A percentile compares a stretch with the other conserved stretches of the same genome.
These are phyloP conservation scores for Gymnosoma rotundatum DNA, from an alignment of 2,888 invertebrate species.

Conservation along the genomic window DNA sequence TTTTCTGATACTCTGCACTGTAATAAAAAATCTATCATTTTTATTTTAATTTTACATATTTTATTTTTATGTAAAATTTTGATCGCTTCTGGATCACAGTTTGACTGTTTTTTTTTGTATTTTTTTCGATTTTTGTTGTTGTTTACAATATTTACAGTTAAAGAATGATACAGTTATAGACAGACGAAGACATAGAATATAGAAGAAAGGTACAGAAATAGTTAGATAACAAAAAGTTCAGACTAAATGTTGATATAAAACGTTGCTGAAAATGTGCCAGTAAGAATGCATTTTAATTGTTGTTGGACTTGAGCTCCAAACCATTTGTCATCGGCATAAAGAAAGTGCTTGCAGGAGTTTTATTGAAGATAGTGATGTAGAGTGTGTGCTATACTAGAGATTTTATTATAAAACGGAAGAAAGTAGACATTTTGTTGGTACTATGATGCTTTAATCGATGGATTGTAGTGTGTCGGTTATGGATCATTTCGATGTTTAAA, in stretches of 20 bases:
- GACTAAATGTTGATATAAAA: no score
- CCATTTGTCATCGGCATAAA: slow-evolving; percentile 10
- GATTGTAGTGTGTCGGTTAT: slow-evolving; percentile 5
- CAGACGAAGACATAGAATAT: slow-evolving; percentile 15
- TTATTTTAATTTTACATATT: slow-evolving; percentile 54
- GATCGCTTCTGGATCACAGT: slow-evolving; percentile 43
- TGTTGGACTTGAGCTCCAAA: slow-evolving; percentile 71
- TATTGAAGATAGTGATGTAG: slow-evolving; percentile 18
- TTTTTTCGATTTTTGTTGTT: slow-evolving; percentile 66
- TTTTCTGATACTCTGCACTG: no score
- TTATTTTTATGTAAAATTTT: slow-evolving; percentile 52
- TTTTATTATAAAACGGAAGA: no score
- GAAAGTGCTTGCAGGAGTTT: slow-evolving; percentile 16
- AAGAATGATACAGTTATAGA: slow-evolving; percentile 53
- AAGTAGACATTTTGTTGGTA: neutral
- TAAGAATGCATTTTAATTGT: slow-evolving; percentile 60
- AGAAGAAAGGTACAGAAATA: slow-evolving; percentile 25
- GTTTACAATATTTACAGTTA: slow-evolving; percentile 64
- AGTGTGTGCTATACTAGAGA: slow-evolving; percentile 60
- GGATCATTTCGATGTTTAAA: slow-evolving; percentile 63
- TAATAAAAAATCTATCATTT: neutral
- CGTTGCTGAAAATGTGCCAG: no score
- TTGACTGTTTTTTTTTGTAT: no score
- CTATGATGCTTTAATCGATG: slow-evolving; percentile 20
- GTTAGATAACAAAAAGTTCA: slow-evolving; percentile 41